Percentiles rank a stretch among this genome's conserved stretches.
These are phyloP conservation scores for Lacanobia wlatinum DNA, from an alignment of 2,888 invertebrate species.

Conservation along the genomic window DNA sequence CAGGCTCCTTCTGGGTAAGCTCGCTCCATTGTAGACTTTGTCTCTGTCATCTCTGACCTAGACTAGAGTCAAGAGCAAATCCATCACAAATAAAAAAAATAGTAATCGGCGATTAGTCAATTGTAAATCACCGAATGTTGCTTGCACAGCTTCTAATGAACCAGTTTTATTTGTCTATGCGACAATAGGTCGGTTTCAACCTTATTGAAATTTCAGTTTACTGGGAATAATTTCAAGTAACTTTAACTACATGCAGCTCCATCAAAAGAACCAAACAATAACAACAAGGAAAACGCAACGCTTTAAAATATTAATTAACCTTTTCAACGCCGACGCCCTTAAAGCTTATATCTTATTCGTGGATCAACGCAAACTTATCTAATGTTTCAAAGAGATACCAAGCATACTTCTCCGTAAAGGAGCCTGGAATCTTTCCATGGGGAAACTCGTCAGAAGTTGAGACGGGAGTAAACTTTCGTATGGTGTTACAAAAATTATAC, in stretches of 20 bases:
- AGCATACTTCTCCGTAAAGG: constrained; percentile 50
- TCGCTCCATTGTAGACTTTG: too few relatives aligned
- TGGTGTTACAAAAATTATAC: constrained; percentile 52
- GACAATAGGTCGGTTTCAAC: too few relatives aligned
- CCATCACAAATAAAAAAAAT: too few relatives aligned
- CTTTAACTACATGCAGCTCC: too few relatives aligned
- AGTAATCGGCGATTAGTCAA: too few relatives aligned
- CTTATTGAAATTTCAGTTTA: not conserved
- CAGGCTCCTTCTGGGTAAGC: too few relatives aligned
- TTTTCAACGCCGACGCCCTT: constrained; percentile 3
- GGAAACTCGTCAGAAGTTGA: constrained; percentile 56
- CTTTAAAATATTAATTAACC: constrained; percentile 20
- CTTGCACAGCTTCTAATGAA: too few relatives aligned
- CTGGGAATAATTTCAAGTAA: not conserved
- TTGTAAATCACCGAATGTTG: too few relatives aligned
- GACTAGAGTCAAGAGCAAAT: too few relatives aligned
- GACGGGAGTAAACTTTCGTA: constrained; percentile 41
- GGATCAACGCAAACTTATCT: constrained; percentile 29
- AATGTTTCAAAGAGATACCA: constrained; percentile 48
- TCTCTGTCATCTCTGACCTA: too few relatives aligned
- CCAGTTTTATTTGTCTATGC: too few relatives aligned
- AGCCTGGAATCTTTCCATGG: constrained; percentile 51
- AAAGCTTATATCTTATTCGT: constrained; percentile 25
- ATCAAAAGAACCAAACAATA: not conserved
- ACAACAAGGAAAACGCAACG: not conserved